Base-by-base conservation (phyloP, 1,140 invertebrate genomes). In the Pseudomyrmex gracilis region DNA sequence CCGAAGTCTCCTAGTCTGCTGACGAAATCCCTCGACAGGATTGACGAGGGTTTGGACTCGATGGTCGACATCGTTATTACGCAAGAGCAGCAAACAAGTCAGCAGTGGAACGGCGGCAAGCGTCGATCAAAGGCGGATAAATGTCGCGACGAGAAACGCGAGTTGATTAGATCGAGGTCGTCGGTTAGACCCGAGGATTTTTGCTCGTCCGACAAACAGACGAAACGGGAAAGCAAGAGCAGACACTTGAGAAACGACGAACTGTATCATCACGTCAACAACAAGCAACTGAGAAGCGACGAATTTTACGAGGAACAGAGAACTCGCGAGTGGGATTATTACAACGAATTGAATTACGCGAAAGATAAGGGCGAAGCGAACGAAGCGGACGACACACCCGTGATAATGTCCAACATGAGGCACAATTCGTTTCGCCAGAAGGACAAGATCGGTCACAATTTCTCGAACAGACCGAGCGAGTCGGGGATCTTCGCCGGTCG, bases 11-110 rank as follows among this genome's bases (percentile, higher is more conserved):
- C 89, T 0, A 90, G 71, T 55, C 68, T 90, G 24, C 94, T 97
- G 66, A 96, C 96, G 1, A 97, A 97, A 93, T 97, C 97, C 77
- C 92, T 97, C 47, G 97, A 98, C 82, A 95, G 97, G 67, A 96
- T 97, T 5, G 97, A 97, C 86, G 97, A 97, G 87, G 96, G 96
- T 10, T 90, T 97, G 0, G 96, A 97, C 82, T 95, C 96, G 1
- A 95, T 97, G 94, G 95, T 97, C 0, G 96, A 97, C 88, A 97
- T 97, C 20, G 95, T 97, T 1, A 94, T 97, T 15, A 95, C 95
- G 0, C 94, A 95, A 90, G 87, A 89, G 1, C 92, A 92, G 66
- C 95, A 94, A 34, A 5, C 34, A 4, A 34, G 34, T 34, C 34
- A 34, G 92, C 91, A 93, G 60, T 95, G 80, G 94, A 88, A 20